Evolutionary conservation across 2,888 invertebrate genomes (phyloP), one percentile per base, ranked within the genome.

Genomic region (Caenorhabditis auriculariae): DNA sequence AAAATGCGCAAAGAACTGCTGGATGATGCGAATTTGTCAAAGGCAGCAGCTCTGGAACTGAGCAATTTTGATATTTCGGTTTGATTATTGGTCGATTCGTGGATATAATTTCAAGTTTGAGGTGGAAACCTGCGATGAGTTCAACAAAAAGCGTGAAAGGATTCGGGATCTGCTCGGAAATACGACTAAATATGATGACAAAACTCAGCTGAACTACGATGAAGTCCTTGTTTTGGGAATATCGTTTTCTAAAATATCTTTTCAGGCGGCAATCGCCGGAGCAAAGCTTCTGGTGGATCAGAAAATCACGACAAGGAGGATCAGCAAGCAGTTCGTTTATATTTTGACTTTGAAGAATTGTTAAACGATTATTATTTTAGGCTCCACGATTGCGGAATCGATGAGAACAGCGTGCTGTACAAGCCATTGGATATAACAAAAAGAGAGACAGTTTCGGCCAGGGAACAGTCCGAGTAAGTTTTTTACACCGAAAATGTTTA

Each of bases 221-320:
- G 9, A 42, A 50, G 5, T 4, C 21, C 32, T 15, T 24, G 17
- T 29, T 19, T 47, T 1, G 9, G 7, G 1, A 46, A 17, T 26
- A 46, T 26, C 6, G 37, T 35, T 23, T 47, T 2, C 26, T 6
- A 7, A 6, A 5, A 35, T n/a, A 21, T 32, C n/a, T 17, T 12
- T 19, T 28, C 4, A 60, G 49, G 72, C 70, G 7, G 60, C 68
- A 0, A 44, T 75, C 28, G 72, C 76, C 32, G 71, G 71, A 4
- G 75, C 75, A 2, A 74, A 75, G 49, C 28, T 76, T 9, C 39
- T 70, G 43, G 48, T 74, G 15, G 75, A 76, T 45, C 68, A 74
- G 42, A 51, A 47, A 7, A 46, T 62, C 2, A 67, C 69, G 7
- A 75, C 76, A 1, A 49, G 76, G 24, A 50, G 71, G 35, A 61